Base-by-base conservation (phyloP, 2,113 vertebrate genomes). In the Tragelaphus scriptus region DNA sequence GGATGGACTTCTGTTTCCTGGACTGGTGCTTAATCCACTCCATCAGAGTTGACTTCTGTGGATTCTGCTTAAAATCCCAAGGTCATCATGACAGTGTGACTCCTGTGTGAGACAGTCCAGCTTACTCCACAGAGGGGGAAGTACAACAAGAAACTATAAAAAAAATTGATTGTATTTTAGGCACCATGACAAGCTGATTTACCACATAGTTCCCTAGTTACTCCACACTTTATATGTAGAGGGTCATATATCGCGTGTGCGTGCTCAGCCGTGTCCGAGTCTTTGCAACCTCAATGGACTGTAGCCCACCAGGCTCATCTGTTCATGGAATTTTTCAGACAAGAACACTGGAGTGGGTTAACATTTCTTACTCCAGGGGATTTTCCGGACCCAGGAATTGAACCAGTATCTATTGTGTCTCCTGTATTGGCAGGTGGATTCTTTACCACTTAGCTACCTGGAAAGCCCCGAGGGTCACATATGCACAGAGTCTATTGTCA, bases 41-140 rank as follows among this genome's bases (percentile, higher is more conserved):
- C 40, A 65, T 58, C 30, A 92, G n/a, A 36, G 56, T 16, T 49
- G 17, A 86, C 28, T 77, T 96, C 81, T 59, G 9, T n/a, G 75
- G 14, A 36, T 63, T 92, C 88, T 91, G 85, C n/a, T 90, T 95
- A 77, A 96, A 61, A 95, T 90, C 85, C 53, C 26, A 19, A 51
- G 23, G 53, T 63, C 79, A 84, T 85, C 12, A 56, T 17, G 30
- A 58, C 32, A 61, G 40, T 6, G 1, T 32, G 63, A 79, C n/a
- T 82, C 14, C 36, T 32, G 1, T 56, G 82, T 89, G 59, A 91
- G 75, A 88, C 4, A 93, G 30, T 90, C 36, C 53, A 90, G 85
- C 40, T 91, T 88, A n/a, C 59, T 55, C 55, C 19, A 30, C 6
- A 6, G 23, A 26, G 36, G 3, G 16, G 44, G 61, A 56, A 19